These are phyloP conservation scores for Acanthaster planci DNA, from an alignment of 35 echinoderm and acorn worm genomes.

Conservation along the genomic window DNA sequence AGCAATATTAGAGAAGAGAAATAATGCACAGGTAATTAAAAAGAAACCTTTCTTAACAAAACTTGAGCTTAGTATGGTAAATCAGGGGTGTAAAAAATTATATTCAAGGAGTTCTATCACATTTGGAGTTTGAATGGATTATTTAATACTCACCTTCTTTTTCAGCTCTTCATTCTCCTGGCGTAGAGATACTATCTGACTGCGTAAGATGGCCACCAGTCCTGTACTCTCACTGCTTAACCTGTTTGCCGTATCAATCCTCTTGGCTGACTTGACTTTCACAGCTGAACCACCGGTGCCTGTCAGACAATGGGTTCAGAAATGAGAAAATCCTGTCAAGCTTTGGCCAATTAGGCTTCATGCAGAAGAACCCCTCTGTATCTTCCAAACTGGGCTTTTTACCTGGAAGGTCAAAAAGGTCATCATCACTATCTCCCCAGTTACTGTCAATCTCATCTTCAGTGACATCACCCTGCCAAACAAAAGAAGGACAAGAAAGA, in stretches of 20 bases:
- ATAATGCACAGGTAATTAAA: not conserved
- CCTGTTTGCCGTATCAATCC: not conserved
- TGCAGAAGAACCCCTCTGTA: not conserved
- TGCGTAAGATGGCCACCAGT: constrained; percentile 5
- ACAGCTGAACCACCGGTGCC: not conserved
- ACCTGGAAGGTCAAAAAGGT: constrained; percentile 86
- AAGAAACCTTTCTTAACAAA: too few species aligned
- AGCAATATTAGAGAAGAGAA: too few species aligned
- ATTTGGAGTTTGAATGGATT: not conserved
- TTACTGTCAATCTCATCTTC: constrained; percentile 57
- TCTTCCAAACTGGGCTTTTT: not conserved
- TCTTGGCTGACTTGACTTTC: constrained; percentile 23
- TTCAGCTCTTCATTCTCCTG: constrained; percentile 64
- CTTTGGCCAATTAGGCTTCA: not conserved
- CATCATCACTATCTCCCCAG: constrained; percentile 79
- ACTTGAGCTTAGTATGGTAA: too few species aligned
- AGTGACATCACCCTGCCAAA: constrained; percentile 2
- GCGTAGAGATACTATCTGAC: constrained; percentile 35
- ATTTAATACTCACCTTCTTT: constrained; percentile 20
- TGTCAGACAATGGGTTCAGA: constrained; percentile 1
- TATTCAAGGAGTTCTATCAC: too few species aligned
- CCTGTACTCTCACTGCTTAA: constrained; percentile 14
- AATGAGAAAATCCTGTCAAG: not conserved
- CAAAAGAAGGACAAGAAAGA: not conserved
- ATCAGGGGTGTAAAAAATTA: too few species aligned